Percentiles rank a stretch among this genome's conserved stretches.
phyloP scores from a whole-genome alignment of 2,888 invertebrate species.

The Cheilosia vernalis region DNA sequence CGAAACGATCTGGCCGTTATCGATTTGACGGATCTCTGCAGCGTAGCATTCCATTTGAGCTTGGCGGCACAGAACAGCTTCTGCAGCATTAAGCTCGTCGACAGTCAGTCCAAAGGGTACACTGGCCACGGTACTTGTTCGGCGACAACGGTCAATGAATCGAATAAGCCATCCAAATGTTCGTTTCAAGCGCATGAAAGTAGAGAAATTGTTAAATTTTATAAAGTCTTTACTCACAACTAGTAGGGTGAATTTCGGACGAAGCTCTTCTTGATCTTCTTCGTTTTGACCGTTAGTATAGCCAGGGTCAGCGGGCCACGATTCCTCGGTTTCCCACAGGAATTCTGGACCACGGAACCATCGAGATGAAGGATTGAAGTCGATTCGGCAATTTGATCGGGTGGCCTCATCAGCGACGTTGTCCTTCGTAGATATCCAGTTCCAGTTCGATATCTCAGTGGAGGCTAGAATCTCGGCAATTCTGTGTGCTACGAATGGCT shows the following conservation, averaged over 20 bases:
- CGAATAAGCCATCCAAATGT: background rate
- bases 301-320: no score
- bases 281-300: no score
- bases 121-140: no score
- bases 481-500: no score
- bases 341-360: no score
- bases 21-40: conserved; percentile 17
- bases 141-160: no score
- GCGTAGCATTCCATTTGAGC: conserved; percentile 27
- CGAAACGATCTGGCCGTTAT: background rate
- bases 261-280: conserved; percentile 21
- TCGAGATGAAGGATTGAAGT: no score
- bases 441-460: no score
- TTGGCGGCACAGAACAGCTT: conserved; percentile 20
- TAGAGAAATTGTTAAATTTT: conserved; percentile 26
- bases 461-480: no score
- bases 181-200: conserved; percentile 22
- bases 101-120: background rate
- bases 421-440: no score
- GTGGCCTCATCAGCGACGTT: background rate
- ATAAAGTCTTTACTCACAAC: conserved; percentile 17
- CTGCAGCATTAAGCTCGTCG: conserved; percentile 10
- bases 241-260: conserved; percentile 7
- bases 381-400: no score
- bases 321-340: no score